These are phyloP conservation scores for Ceratoteleas bidentatus DNA, from an alignment of 1,140 invertebrate species.

Conservation along the genomic window DNA sequence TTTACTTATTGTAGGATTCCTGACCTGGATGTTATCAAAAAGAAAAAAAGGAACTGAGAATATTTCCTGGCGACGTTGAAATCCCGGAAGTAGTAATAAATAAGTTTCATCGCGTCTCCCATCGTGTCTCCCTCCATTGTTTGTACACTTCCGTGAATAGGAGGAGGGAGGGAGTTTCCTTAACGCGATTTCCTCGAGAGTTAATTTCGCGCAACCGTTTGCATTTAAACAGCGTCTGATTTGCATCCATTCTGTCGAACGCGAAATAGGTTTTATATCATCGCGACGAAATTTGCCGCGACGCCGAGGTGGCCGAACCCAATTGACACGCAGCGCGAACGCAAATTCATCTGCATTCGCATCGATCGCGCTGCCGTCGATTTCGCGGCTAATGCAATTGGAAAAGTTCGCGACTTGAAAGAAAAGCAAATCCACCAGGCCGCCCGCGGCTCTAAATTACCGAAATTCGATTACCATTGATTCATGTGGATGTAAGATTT, in stretches of 20 bases:
- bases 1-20: too few species aligned
- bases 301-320: conserved; percentile 32
- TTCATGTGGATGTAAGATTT: conserved; percentile 19
- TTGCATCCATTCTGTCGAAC: conserved; percentile 35
- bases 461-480: conserved; percentile 24
- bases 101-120: background rate
- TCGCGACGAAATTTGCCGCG: conserved; percentile 33
- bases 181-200: conserved; percentile 27
- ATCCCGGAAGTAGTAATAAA: too few species aligned
- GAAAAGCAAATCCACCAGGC: conserved; percentile 24
- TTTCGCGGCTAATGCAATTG: conserved; percentile 39
- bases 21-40: too few species aligned
- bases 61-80: background rate
- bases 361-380: conserved; percentile 17
- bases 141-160: conserved; percentile 12
- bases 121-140: conserved; percentile 14
- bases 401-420: conserved; percentile 33
- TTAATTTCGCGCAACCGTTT: conserved; percentile 38
- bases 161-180: conserved; percentile 15
- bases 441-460: conserved; percentile 8
- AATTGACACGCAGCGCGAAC: conserved; percentile 50
- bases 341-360: conserved; percentile 40
- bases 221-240: conserved; percentile 50
- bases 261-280: conserved; percentile 37
- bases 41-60: too few species aligned